Evolutionary conservation across 30 jellyfish, hydroid and myxozoan species (phyloP).

Genomic region (Aurelia aurita complex sp. Pacific): DNA sequence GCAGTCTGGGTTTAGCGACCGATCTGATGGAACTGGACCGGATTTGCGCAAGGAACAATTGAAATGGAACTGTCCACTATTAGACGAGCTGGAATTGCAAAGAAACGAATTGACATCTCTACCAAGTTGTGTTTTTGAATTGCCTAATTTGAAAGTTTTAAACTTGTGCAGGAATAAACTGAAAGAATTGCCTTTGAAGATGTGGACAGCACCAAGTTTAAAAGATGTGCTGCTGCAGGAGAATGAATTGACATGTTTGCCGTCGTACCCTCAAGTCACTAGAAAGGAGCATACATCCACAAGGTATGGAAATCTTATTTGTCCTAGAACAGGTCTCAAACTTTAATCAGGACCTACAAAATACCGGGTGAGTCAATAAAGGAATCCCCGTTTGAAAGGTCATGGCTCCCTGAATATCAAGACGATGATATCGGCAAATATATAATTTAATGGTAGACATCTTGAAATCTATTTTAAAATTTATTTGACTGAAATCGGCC

Average conservation of each 20-base stretch:
- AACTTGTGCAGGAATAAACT: constrained; percentile 51
- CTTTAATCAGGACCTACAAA: too few species aligned
- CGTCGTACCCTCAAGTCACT: constrained; percentile 27
- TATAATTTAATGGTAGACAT: too few species aligned
- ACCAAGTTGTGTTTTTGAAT: constrained; percentile 75
- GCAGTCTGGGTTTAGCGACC: too few species aligned
- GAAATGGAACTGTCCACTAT: constrained; percentile 83
- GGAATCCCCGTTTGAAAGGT: too few species aligned
- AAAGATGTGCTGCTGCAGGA: constrained; percentile 56
- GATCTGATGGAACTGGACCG: not conserved
- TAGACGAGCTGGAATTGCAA: constrained; percentile 84
- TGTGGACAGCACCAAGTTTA: constrained; percentile 86
- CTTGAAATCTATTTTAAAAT: too few species aligned
- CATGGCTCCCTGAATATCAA: too few species aligned
- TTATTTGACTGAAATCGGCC: too few species aligned
- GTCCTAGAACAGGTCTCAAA: not conserved
- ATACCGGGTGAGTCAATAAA: too few species aligned
- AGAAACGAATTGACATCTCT: constrained; percentile 44
- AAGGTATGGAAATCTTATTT: not conserved
- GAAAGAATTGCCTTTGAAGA: constrained; percentile 61
- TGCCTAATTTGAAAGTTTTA: constrained; percentile 54
- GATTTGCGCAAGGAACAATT: constrained; percentile 1
- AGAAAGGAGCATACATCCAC: not conserved
- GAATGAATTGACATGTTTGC: constrained; percentile 61
- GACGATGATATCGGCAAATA: too few species aligned